A percentile compares a stretch with the other conserved stretches of the same genome.
These are phyloP conservation scores for Telmatochromis bifrenatus DNA, from an alignment of 2,113 vertebrate species.

Conservation along the genomic window DNA sequence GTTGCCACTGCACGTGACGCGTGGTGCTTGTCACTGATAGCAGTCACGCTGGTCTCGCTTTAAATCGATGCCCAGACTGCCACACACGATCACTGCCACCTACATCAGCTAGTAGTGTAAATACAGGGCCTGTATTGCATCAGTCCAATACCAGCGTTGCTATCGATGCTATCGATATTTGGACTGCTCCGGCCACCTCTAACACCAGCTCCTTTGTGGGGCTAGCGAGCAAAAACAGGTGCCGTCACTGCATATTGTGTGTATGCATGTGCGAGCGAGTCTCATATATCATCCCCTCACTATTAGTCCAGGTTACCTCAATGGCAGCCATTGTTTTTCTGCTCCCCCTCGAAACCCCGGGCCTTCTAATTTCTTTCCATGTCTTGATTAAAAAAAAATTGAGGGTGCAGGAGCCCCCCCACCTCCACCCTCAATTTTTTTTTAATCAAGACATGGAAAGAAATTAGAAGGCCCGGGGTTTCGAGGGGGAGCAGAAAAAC, in stretches of 20 bases:
- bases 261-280: background rate
- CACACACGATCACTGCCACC: background rate
- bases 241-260: background rate
- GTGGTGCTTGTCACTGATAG: background rate
- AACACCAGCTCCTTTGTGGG: background rate
- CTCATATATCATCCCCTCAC: background rate
- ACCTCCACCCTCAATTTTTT: no score
- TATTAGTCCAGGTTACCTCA: constrained; percentile 35
- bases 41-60: constrained; percentile 30
- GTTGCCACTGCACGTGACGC: background rate
- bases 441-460: no score
- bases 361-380: background rate
- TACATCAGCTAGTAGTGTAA: background rate
- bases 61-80: constrained; percentile 22
- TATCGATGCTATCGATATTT: background rate
- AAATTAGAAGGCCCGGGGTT: no score
- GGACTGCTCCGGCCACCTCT: background rate
- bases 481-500: no score
- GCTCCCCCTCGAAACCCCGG: background rate
- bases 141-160: background rate
- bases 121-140: background rate
- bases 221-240: background rate
- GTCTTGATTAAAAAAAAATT: background rate
- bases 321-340: constrained; percentile 31
- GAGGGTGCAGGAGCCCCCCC: no score